A percentile compares a stretch with the other conserved stretches of the same genome.
phyloP scores from a whole-genome alignment of 2,797 vertebrate genomes.

The Nyctibius grandis region DNA sequence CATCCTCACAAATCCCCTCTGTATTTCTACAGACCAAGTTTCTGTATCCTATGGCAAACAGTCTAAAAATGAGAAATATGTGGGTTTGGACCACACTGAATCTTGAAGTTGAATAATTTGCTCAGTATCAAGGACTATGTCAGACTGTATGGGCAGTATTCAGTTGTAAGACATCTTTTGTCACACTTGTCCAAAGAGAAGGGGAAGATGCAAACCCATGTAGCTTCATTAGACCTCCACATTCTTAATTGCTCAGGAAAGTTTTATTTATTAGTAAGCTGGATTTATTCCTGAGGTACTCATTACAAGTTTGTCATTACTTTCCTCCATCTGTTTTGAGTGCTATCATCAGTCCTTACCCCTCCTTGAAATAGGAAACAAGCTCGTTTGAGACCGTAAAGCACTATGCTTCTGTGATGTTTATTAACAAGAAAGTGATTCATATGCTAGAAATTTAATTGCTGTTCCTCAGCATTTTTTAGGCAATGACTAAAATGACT shows the following conservation, averaged over 20 bases:
- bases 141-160: neutral
- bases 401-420: neutral
- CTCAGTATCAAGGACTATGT: neutral
- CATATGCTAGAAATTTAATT: neutral
- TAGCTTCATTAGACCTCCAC: neutral
- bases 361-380: neutral
- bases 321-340: neutral
- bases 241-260: neutral
- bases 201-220: neutral
- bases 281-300: neutral
- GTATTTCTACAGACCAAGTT: too few species aligned
- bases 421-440: neutral
- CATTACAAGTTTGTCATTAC: neutral
- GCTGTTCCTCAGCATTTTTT: neutral
- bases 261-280: neutral
- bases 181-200: neutral
- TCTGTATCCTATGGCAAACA: neutral
- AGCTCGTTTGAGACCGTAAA: neutral
- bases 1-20: conserved; percentile 5
- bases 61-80: neutral
- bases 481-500: neutral
- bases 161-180: neutral
- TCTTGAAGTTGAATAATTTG: neutral
- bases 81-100: neutral
- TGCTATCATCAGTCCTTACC: neutral